These are phyloP conservation scores for Procambarus clarkii DNA, from an alignment of 1,140 invertebrate genomes.

Conservation along the genomic window DNA sequence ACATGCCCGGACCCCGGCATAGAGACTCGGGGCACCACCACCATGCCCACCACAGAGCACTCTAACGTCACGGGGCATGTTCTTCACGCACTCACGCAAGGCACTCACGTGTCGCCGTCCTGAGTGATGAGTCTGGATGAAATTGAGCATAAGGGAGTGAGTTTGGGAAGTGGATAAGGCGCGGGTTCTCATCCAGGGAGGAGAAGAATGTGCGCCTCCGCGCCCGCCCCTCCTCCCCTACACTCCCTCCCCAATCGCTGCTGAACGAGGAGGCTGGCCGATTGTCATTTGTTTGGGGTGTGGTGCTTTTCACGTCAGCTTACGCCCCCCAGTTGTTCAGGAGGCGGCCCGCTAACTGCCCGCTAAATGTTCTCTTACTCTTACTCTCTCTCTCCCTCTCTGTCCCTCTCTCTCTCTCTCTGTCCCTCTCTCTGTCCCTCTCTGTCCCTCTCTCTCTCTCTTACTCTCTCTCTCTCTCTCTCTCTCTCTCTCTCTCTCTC, in stretches of 20 bases:
- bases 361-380: background rate
- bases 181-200: background rate
- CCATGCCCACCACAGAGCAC: too few relatives aligned
- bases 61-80: too few relatives aligned
- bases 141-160: background rate
- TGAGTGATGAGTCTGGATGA: too few relatives aligned
- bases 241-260: background rate
- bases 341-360: background rate
- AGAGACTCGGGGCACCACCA: background rate
- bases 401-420: slow-evolving; percentile 21
- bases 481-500: too few relatives aligned
- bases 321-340: background rate
- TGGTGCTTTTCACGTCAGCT: slow-evolving; percentile 37
- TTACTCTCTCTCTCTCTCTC: background rate
- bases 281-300: slow-evolving; percentile 42
- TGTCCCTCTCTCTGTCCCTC: slow-evolving; percentile 8
- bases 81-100: too few relatives aligned
- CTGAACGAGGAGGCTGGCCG: background rate
- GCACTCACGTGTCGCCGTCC: too few relatives aligned
- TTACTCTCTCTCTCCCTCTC: slow-evolving; percentile 7
- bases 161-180: background rate
- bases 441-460: background rate
- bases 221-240: background rate
- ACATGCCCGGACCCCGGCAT: background rate
- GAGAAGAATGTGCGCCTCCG: background rate